Evolutionary conservation across 2,113 vertebrate genomes (phyloP).

Genomic region (Clarias magur): DNA sequence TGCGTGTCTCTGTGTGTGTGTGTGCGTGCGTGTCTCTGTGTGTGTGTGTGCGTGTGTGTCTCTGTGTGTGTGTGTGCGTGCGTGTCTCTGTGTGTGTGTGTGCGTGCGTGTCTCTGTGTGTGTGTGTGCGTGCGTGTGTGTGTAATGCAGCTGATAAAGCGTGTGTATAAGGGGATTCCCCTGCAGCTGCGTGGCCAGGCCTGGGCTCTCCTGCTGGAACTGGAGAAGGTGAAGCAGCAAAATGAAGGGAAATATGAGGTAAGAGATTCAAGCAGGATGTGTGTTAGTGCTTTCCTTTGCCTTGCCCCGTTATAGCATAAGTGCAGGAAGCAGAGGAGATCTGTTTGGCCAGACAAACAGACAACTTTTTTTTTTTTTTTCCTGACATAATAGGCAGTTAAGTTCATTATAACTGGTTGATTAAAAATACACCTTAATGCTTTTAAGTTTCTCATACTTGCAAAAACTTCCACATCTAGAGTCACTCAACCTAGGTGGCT

Average conservation of each 20-base stretch:
- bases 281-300: conserved; percentile 40
- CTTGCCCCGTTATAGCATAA: conserved; percentile 2
- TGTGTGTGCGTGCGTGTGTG: conserved; percentile 27
- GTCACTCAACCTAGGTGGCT: not conserved
- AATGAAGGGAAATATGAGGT: conserved; percentile 87
- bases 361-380: not conserved
- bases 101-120: conserved; percentile 17
- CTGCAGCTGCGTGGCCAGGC: conserved; percentile 88
- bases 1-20: no score
- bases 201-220: conserved; percentile 85
- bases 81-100: not conserved
- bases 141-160: conserved; percentile 79
- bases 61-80: conserved; percentile 19
- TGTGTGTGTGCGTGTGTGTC: conserved; percentile 14
- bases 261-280: conserved; percentile 35
- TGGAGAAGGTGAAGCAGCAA: conserved; percentile 80
- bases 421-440: not conserved
- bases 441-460: not conserved
- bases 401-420: not conserved
- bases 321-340: not conserved
- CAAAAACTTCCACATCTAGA: not conserved
- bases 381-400: not conserved
- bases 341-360: conserved; percentile 1
- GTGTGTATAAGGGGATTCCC: conserved; percentile 90
- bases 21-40: conserved; percentile 31